Evolutionary conservation across 2,797 vertebrate genomes (phyloP), one percentile per base, ranked within the genome.

Genomic region (Molossus alvarezi): DNA sequence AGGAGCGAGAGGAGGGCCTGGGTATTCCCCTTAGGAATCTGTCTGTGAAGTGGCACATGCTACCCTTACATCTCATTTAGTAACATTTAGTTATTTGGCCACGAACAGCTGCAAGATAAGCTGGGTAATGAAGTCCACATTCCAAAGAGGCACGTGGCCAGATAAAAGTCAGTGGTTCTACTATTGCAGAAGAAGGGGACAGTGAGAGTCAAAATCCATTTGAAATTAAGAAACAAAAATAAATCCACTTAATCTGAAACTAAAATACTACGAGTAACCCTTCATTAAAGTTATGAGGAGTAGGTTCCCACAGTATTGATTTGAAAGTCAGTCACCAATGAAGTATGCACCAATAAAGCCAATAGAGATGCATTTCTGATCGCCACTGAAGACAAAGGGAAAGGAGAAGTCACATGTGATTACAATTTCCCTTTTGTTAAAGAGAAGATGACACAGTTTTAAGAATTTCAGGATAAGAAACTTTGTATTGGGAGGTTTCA

Each of bases 161-260:
- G 27, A 79, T 82, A 73, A 90, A 91, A 80, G 86, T 23, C 41
- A 55, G 71, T n/a, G 77, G 17, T 89, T 75, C 21, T 21, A 23
- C 25, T 85, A 51, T 23, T 81, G 1, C 25, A 53, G 57, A 94
- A 77, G 51, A 86, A 93, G 71, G 11, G 71, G 62, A 90, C 12
- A 48, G 15, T 29, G 81, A 62, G n/a, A 48, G 55, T 51, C n/a
- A 85, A 92, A 96, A 95, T 64, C 2, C 84, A 91, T 20, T 95
- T 96, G 96, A 95, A 81, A 76, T n/a, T 94, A 82, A 58, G 91
- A 96, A 58, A 90, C 80, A 95, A 80, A 92, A 80, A 96, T 65
- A 51, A 80, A 86, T 67, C 76, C 93, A 83, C 53, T 64, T 97
- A 94, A 73, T 41, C 58, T 14, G 37, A 41, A 90, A 84, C 9